phyloP scores from a whole-genome alignment of 2,888 invertebrate genomes.

The Timema podura region DNA sequence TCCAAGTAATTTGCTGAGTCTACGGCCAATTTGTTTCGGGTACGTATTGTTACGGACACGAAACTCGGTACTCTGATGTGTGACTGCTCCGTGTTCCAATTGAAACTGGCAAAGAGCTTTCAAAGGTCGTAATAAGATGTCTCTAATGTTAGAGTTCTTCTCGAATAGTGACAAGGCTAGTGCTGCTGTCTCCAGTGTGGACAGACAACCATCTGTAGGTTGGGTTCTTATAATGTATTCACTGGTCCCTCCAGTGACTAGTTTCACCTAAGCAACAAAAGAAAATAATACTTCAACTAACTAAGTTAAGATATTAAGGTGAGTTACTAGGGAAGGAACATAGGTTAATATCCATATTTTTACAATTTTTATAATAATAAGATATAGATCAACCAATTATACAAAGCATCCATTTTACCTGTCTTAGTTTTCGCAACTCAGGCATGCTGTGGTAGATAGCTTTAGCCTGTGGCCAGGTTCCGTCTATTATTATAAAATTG shows the following conservation, averaged over 20 bases:
- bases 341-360: too few relatives aligned
- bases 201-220: conserved; percentile 86
- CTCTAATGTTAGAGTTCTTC: conserved; percentile 57
- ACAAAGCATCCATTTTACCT: conserved; percentile 45
- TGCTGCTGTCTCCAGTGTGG: conserved; percentile 84
- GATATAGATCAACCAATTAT: too few relatives aligned
- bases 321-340: too few relatives aligned
- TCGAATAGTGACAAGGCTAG: conserved; percentile 75
- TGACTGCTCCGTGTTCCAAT: conserved; percentile 85
- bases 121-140: conserved; percentile 68
- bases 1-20: conserved; percentile 50
- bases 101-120: conserved; percentile 83
- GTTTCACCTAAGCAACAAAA: conserved; percentile 57
- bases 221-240: conserved; percentile 91
- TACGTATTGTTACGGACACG: conserved; percentile 74
- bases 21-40: conserved; percentile 74
- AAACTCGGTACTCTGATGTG: conserved; percentile 90
- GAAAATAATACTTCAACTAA: not conserved
- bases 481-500: conserved; percentile 83
- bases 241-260: conserved; percentile 67
- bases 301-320: too few relatives aligned
- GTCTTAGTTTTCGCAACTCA: conserved; percentile 65
- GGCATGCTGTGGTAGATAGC: conserved; percentile 56
- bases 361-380: too few relatives aligned
- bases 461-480: conserved; percentile 95